A percentile compares a stretch with the other conserved stretches of the same genome.
Conservation (phyloP, 2,888 invertebrate genomes). For the Sthenelais limicola region DNA sequence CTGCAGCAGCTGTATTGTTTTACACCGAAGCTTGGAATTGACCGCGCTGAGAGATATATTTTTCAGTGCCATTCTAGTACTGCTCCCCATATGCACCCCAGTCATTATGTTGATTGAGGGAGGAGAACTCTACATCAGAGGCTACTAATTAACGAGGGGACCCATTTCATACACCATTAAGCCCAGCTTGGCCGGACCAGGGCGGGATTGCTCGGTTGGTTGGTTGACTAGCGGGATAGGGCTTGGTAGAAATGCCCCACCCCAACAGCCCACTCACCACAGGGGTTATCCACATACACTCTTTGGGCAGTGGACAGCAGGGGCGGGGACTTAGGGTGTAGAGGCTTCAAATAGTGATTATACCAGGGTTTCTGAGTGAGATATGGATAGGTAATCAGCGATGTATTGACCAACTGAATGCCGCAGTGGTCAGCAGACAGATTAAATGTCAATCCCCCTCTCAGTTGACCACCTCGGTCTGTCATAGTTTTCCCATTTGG, state of each 20-base stretch:
- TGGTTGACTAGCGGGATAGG: not conserved
- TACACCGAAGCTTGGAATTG: no score
- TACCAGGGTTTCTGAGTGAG: not conserved
- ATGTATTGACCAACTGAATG: no score
- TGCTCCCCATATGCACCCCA: conserved; percentile 13
- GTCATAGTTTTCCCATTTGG: no score
- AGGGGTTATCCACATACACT: not conserved
- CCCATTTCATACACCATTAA: conserved; percentile 39
- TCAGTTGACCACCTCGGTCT: no score
- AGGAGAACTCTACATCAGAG: conserved; percentile 18
- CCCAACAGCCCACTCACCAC: not conserved
- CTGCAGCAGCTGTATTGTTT: no score
- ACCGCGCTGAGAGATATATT: no score
- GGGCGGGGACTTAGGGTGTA: not conserved
- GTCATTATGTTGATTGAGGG: conserved; percentile 29
- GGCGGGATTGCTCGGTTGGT: not conserved
- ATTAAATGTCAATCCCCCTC: conserved; percentile 14
- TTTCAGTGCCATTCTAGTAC: no score
- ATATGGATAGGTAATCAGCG: not conserved
- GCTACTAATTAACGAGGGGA: conserved; percentile 34
- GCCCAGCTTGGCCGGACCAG: not conserved
- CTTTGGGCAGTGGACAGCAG: conserved; percentile 4
- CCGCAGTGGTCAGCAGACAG: not conserved
- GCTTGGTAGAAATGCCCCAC: conserved; percentile 17
- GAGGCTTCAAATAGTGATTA: conserved; percentile 22